phyloP scores from a whole-genome alignment of 2,888 invertebrate species.

The Trissoscelio sp. region DNA sequence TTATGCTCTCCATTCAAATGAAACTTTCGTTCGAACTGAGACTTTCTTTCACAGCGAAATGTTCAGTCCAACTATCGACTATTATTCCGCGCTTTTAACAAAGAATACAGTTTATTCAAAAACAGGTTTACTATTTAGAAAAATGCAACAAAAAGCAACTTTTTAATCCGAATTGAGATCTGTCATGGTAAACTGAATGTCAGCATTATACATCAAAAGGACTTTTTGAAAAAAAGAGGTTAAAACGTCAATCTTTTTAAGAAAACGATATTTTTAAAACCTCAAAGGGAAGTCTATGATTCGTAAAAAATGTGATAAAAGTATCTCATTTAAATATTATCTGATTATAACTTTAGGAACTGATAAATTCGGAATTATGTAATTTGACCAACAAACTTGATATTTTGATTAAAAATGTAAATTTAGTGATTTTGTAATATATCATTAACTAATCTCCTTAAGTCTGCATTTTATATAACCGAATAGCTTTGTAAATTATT shows the following conservation, averaged over 20 bases:
- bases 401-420: too few species aligned
- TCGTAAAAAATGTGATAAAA: too few species aligned
- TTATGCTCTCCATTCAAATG: slow-evolving; percentile 60
- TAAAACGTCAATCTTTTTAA: too few species aligned
- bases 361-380: too few species aligned
- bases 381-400: not conserved
- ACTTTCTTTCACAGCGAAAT: slow-evolving; percentile 50
- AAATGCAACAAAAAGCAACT: slow-evolving; percentile 31
- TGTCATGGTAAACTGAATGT: not conserved
- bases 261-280: too few species aligned
- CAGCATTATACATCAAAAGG: not conserved
- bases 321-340: too few species aligned
- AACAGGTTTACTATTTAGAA: slow-evolving; percentile 44
- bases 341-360: too few species aligned
- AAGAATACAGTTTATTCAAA: slow-evolving; percentile 34
- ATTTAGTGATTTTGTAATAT: not conserved
- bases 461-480: not conserved
- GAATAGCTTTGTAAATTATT: not conserved
- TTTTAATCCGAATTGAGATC: slow-evolving; percentile 7
- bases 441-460: not conserved
- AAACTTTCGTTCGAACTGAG: slow-evolving; percentile 52
- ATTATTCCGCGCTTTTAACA: slow-evolving; percentile 33
- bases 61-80: slow-evolving; percentile 29
- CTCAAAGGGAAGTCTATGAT: too few species aligned
- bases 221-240: not conserved